Evolutionary conservation across 1,140 invertebrate genomes (phyloP).

Genomic region (Pseudomyrmex sp.): DNA sequence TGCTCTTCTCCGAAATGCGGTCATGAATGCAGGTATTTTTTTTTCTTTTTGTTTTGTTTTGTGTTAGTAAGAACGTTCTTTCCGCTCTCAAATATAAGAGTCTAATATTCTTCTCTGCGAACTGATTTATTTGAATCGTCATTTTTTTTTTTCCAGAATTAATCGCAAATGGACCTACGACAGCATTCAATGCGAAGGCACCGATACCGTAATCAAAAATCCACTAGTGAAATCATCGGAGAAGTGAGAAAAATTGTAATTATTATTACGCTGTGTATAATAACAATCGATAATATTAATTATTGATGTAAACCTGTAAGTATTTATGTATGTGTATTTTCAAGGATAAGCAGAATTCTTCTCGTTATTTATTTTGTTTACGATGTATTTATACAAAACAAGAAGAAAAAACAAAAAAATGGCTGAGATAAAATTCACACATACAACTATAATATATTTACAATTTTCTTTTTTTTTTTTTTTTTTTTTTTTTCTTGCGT

Average conservation of each 20-base stretch:
- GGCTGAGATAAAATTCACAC: conserved; percentile 11
- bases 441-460: background rate
- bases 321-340: background rate
- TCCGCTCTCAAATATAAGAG: background rate
- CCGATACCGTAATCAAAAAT: conserved; percentile 76
- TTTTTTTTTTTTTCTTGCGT: no score
- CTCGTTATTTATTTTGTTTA: background rate
- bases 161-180: conserved; percentile 83
- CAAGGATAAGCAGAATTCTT: background rate
- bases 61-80: background rate
- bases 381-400: background rate
- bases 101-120: background rate
- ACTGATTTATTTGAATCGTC: background rate
- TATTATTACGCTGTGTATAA: no score
- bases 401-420: background rate
- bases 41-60: no score
- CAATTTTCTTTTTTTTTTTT: no score
- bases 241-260: conserved; percentile 30
- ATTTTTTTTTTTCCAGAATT: conserved; percentile 64
- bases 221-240: conserved; percentile 66
- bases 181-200: conserved; percentile 81
- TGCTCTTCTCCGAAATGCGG: conserved; percentile 89
- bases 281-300: no score
- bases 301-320: background rate
- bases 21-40: conserved; percentile 86